Base-by-base conservation (phyloP, 1,140 invertebrate genomes). In the Nixonia krombeini region DNA sequence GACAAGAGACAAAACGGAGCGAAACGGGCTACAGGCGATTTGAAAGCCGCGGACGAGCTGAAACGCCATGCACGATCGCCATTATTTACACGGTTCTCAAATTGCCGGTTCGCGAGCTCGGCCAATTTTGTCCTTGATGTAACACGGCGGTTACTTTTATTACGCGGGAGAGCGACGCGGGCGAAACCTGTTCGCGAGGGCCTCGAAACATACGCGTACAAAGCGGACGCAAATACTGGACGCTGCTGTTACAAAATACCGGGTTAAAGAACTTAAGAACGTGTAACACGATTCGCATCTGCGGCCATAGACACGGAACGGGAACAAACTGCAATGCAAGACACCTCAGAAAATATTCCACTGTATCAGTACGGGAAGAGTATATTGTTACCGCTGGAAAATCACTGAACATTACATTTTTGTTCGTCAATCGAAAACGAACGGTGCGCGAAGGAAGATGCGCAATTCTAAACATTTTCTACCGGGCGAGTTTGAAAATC, bases 221-320 rank as follows among this genome's bases (percentile, higher is more conserved):
- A 55, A 25, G 23, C 16, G 29, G 42, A 49, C 50, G 31, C 44
- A 55, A 63, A 63, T 55, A 53, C 42, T 23, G 33, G 37, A 49
- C 45, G 37, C 18, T 21, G 37, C 37, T 40, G 16, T 40, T 42
- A 42, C 21, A 38, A 42, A 53, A 31, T 42, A 40, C 16, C 31
- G 21, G 35, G 17, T 44, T 40, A 33, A n/a, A 31, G 41, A 66
- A 33, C 44, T 45, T 49, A 50, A 37, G 40, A 55, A 47, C 31
- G 37, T 26, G 61, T 58, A 66, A 66, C 33, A 56, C 57, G 56
- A 66, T 51, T 59, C 51, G 37, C 51, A 59, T 41, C 45, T 26
- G 63, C 55, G 55, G 55, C 57, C 55, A 57, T 52, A 52, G 52
- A 57, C 52, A 57, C 52, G 31, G 26, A 64, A 64, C 53, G 47